phyloP scores from a whole-genome alignment of 2,113 vertebrate genomes.

The Phylloscopus whistleri region DNA sequence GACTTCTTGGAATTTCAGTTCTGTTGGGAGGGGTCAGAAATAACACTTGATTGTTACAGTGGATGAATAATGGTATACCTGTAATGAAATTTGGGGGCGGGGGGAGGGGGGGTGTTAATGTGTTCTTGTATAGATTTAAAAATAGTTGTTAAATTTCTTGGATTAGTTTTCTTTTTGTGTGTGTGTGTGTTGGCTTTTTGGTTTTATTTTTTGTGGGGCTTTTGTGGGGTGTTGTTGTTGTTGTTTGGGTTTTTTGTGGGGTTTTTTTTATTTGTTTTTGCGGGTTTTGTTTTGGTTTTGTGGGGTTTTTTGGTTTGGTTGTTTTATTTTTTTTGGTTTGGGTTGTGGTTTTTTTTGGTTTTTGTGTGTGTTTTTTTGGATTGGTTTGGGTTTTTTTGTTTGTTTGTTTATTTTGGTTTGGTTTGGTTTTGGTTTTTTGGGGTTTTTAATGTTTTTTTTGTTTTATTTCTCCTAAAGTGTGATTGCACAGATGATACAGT shows the following conservation, averaged over 20 bases:
- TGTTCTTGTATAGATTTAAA: neutral
- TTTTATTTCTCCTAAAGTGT: neutral
- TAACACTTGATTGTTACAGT: neutral
- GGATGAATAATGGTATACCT: neutral
- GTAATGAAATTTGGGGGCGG: neutral
- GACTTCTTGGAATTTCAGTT: neutral
- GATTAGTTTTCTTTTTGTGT: neutral
- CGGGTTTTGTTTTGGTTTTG: no score
- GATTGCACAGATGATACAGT: neutral
- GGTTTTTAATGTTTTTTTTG: no score
- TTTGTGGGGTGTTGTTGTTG: no score
- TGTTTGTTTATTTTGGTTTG: no score
- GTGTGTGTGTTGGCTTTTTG: no score
- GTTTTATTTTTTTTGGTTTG: no score
- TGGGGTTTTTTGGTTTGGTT: neutral
- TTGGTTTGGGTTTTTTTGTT: no score
- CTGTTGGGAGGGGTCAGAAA: neutral
- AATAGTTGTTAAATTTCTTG: neutral
- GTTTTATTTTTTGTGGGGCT: no score
- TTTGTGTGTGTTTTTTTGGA: no score
- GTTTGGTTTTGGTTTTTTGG: neutral
- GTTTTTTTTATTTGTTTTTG: no score
- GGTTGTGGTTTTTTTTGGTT: no score
- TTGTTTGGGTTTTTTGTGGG: neutral
- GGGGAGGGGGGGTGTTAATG: accelerated